Evolutionary conservation across 2,888 invertebrate species (phyloP).

Genomic region (Aspidiotus destructor): DNA sequence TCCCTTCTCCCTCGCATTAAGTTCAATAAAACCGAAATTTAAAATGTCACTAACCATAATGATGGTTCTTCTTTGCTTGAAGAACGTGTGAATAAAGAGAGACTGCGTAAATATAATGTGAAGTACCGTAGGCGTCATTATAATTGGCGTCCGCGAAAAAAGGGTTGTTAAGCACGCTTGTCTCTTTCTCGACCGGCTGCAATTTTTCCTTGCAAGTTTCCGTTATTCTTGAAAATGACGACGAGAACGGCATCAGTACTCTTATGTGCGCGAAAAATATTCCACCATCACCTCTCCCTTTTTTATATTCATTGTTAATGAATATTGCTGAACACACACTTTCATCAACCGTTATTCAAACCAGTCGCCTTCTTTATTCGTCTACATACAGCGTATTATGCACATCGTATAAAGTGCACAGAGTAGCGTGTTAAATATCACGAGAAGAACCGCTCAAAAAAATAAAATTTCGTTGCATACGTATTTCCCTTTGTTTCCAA

Average conservation of each 20-base stretch:
- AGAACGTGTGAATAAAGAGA: slow-evolving; percentile 20
- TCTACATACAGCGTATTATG: neutral
- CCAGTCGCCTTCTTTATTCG: slow-evolving; percentile 9
- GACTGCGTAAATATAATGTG: slow-evolving; percentile 25
- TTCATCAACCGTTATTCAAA: slow-evolving; percentile 13
- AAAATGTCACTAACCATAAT: slow-evolving; percentile 31
- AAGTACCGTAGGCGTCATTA: slow-evolving; percentile 31
- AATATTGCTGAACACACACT: slow-evolving; percentile 26
- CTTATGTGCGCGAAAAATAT: slow-evolving; percentile 13
- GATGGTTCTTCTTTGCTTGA: slow-evolving; percentile 23
- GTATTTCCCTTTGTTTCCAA: neutral
- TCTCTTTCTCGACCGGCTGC: slow-evolving; percentile 18
- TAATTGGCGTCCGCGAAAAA: slow-evolving; percentile 31
- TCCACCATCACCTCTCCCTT: neutral
- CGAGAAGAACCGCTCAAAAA: neutral
- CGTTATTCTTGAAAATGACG: slow-evolving; percentile 25
- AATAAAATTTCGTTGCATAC: neutral
- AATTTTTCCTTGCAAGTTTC: slow-evolving; percentile 12
- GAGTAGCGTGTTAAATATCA: neutral
- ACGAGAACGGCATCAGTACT: neutral
- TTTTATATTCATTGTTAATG: slow-evolving; percentile 27
- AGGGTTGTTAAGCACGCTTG: slow-evolving; percentile 31
- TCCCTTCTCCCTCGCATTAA: slow-evolving; percentile 8
- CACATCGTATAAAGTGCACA: too few relatives aligned
- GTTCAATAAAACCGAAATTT: slow-evolving; percentile 27